Evolutionary conservation across 2,113 vertebrate species (phyloP).

Genomic region (Ptilorrhoa leucosticta): DNA sequence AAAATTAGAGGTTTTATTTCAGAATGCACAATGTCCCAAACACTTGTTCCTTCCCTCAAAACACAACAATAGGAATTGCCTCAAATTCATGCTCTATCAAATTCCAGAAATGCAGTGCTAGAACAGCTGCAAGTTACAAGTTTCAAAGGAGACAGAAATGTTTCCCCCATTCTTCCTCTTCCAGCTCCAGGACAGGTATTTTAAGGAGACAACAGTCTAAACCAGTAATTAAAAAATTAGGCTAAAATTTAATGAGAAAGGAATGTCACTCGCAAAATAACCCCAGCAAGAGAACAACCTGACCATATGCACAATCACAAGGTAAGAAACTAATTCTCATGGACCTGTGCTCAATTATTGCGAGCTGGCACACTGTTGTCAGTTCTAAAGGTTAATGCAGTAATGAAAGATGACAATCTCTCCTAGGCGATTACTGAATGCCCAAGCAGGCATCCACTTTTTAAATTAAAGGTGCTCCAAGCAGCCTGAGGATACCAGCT

Average conservation of each 20-base stretch:
- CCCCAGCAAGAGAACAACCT: neutral
- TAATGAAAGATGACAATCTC: conserved; percentile 66
- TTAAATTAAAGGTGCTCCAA: conserved; percentile 13
- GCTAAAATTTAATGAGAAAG: neutral
- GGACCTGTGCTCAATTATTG: conserved; percentile 44
- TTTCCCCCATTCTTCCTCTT: neutral
- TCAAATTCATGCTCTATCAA: neutral
- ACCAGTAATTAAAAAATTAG: neutral
- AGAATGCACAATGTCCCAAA: neutral
- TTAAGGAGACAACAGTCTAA: neutral
- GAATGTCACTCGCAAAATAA: neutral
- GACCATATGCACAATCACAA: conserved; percentile 5
- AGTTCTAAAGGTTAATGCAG: conserved; percentile 55
- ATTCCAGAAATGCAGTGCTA: neutral
- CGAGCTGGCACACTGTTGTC: neutral
- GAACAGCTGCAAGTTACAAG: neutral
- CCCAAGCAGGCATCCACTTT: neutral
- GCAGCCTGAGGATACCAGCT: neutral
- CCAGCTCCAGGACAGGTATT: neutral
- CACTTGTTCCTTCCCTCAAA: neutral
- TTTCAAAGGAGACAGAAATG: neutral
- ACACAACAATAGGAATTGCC: neutral
- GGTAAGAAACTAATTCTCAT: conserved; percentile 57
- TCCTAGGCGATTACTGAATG: conserved; percentile 27
- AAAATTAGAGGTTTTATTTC: neutral